Percentiles rank a stretch among this genome's conserved stretches.
These are phyloP conservation scores for Ranitomeya imitator DNA, from an alignment of 2,113 vertebrate genomes.

Conservation along the genomic window DNA sequence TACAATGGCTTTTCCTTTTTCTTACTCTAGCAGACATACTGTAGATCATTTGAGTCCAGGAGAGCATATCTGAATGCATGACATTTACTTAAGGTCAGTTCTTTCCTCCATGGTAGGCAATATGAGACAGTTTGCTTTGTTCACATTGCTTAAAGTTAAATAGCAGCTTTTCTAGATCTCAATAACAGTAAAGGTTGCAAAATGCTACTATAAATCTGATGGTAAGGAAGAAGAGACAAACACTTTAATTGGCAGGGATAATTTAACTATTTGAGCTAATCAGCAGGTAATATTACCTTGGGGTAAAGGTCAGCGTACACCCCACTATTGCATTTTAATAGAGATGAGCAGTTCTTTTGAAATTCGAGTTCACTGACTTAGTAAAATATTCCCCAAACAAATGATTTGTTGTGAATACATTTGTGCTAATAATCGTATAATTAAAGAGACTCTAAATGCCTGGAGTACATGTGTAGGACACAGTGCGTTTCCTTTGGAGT, in stretches of 20 bases:
- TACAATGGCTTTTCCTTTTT: neutral
- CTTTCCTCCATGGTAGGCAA: constrained; percentile 5
- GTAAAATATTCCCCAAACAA: too few relatives aligned
- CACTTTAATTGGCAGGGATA: neutral
- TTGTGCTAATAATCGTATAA: too few relatives aligned
- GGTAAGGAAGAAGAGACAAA: neutral
- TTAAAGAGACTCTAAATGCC: too few relatives aligned
- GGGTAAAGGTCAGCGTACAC: too few relatives aligned
- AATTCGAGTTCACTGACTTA: too few relatives aligned
- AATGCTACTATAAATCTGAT: constrained; percentile 11
- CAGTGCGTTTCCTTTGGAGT: too few relatives aligned
- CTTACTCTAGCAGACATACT: neutral
- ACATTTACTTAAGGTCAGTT: constrained; percentile 35
- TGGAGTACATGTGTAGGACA: too few relatives aligned
- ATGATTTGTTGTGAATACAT: too few relatives aligned
- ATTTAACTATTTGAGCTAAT: neutral
- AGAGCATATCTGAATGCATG: constrained; percentile 20
- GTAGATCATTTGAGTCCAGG: neutral
- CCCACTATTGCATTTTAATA: too few relatives aligned
- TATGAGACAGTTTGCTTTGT: constrained; percentile 28
- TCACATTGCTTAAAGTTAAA: constrained; percentile 11
- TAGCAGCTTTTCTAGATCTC: constrained; percentile 22
- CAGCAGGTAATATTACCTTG: too few relatives aligned
- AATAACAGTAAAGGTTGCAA: constrained; percentile 36
- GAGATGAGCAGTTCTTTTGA: too few relatives aligned